These are phyloP conservation scores for Drosophila tsacasi DNA, from an alignment of 1,140 invertebrate species.

Conservation along the genomic window DNA sequence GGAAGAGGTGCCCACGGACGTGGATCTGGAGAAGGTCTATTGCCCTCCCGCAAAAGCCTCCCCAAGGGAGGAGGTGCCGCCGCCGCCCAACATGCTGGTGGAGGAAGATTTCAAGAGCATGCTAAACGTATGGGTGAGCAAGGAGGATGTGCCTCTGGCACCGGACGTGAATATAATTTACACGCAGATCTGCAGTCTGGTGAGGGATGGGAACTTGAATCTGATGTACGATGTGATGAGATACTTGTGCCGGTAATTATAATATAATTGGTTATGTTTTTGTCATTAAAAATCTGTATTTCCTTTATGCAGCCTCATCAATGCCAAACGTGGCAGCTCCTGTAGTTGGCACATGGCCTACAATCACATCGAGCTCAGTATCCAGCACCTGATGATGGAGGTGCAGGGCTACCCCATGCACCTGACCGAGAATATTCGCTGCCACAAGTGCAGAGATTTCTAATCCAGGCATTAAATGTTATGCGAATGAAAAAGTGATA, in stretches of 20 bases:
- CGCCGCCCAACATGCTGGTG: background rate
- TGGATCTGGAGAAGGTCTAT: background rate
- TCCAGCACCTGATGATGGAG: slow-evolving; percentile 43
- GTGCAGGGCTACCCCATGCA: slow-evolving; percentile 28
- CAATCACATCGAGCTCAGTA: slow-evolving; percentile 43
- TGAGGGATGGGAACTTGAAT: slow-evolving; percentile 20
- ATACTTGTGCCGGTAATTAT: slow-evolving; percentile 54
- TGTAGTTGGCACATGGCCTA: slow-evolving; percentile 67
- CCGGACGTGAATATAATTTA: slow-evolving; percentile 54
- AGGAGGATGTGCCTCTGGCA: slow-evolving; percentile 36
- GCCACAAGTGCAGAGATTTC: slow-evolving; percentile 19
- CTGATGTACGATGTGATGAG: slow-evolving; percentile 65
- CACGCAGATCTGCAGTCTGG: slow-evolving; percentile 35
- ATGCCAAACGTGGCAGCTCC: slow-evolving; percentile 39
- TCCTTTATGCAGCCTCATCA: slow-evolving; percentile 41
- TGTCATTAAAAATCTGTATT: background rate
- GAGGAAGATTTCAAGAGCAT: slow-evolving; percentile 30
- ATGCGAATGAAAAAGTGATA: background rate
- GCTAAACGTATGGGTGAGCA: slow-evolving; percentile 52
- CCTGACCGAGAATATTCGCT: slow-evolving; percentile 51
- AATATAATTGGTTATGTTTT: background rate
- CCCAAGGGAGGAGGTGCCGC: background rate
- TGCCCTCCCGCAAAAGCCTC: background rate
- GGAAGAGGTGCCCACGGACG: background rate
- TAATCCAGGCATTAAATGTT: background rate